Conservation (phyloP, 2,113 vertebrate genomes). For the Isichthys henryi region DNA sequence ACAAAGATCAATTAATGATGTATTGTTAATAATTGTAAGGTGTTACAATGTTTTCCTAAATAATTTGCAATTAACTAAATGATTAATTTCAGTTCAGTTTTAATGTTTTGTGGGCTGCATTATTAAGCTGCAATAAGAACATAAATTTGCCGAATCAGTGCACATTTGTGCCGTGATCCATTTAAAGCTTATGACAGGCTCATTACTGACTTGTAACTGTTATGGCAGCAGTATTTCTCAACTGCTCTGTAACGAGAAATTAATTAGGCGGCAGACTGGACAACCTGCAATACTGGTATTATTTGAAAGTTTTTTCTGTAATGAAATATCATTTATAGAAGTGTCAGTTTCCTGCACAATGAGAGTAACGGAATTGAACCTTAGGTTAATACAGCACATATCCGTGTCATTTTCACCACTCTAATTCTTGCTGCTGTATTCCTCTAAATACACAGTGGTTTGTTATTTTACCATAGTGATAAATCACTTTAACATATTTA, state of each 20-base stretch:
- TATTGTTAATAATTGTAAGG: background rate
- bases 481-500: background rate
- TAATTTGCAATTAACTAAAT: background rate
- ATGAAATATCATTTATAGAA: background rate
- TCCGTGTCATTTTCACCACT: background rate
- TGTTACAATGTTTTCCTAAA: background rate
- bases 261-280: background rate
- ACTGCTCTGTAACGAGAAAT: background rate
- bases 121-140: background rate
- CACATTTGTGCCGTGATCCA: background rate
- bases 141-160: background rate
- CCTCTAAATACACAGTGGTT: background rate
- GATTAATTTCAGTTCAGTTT: background rate
- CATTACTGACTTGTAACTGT: background rate
- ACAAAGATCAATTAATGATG: background rate
- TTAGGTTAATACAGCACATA: background rate
- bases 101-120: background rate
- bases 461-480: background rate
- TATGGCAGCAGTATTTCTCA: background rate
- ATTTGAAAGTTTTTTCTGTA: background rate
- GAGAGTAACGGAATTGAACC: background rate
- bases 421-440: background rate
- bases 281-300: background rate
- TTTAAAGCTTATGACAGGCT: background rate
- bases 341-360: background rate